Base-by-base conservation (phyloP, 2,113 vertebrate species). In the Dicaeum eximium region DNA sequence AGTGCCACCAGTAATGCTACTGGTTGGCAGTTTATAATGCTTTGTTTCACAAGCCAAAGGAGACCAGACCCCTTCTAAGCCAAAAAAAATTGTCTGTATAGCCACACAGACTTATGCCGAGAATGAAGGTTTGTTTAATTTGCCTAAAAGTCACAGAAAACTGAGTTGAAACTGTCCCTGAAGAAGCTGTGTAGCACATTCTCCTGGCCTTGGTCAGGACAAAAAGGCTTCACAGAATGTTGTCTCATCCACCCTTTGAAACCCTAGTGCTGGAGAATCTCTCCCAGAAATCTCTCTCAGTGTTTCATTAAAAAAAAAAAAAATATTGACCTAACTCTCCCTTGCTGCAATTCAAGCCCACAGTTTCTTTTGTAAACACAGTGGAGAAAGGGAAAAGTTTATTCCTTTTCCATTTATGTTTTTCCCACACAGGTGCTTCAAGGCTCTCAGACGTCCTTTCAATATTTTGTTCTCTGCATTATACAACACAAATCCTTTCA, bases 171-270 rank as follows among this genome's bases (percentile, higher is more conserved):
- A 23, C 3, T 7, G 16, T 57, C 42, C 42, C 38, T 61, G 56
- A 12, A 61, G 47, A 78, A 31, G 23, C n/a, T 5, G 0, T 20
- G 37, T 37, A 83, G 31, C 50, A 48, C 1, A 0, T 61, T 86
- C 7, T 12, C 24, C 12, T 51, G 28, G 20, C 45, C 44, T 54
- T 66, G 71, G n/a, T 57, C 18, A 74, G 42, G 16, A 48, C 0
- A 1, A 51, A n/a, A n/a, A 42, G 45, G 58, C 20, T 28, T 72
- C 56, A 35, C 27, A 69, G 40, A 54, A 47, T 35, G 31, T 44
- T 72, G 56, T 47, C 13, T 81, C 44, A 37, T 35, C 45, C 1
- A 11, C 30, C 15, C 23, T 92, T 83, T 73, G 67, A 95, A 95
- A 78, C 5, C 3, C 6, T 30, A 27, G 16, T 15, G n/a, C 35